Evolutionary conservation across 2,797 vertebrate genomes (phyloP).

Genomic region (Pteropus rufus): DNA sequence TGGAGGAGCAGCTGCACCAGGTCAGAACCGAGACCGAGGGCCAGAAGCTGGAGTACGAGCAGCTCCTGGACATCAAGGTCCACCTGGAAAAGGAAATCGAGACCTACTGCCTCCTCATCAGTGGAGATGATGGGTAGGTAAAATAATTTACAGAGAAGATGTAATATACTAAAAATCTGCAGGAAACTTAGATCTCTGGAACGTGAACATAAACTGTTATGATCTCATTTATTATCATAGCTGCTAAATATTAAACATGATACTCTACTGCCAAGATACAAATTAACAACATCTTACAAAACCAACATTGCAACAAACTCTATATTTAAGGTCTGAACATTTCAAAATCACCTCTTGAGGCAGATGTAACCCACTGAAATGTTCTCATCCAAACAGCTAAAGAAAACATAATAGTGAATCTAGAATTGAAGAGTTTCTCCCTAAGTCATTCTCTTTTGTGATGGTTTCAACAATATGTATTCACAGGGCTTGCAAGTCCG

Average conservation of each 20-base stretch:
- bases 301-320: not conserved
- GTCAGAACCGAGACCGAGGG: constrained; percentile 88
- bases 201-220: not conserved
- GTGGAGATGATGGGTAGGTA: constrained; percentile 83
- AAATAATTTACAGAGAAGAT: not conserved
- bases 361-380: not conserved
- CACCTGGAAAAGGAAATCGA: constrained; percentile 91
- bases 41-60: constrained; percentile 87
- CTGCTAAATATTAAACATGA: not conserved
- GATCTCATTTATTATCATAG: not conserved
- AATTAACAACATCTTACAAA: not conserved
- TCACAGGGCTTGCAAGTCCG: constrained; percentile 70
- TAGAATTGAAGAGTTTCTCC: not conserved
- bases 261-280: not conserved
- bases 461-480: constrained; percentile 16
- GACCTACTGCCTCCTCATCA: constrained; percentile 89
- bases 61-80: constrained; percentile 90
- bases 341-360: not conserved
- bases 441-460: not conserved
- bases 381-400: not conserved
- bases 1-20: constrained; percentile 86
- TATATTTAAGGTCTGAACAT: not conserved
- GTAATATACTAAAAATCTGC: not conserved
- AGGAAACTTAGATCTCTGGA: not conserved
- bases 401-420: not conserved